Percentiles rank a stretch among this genome's conserved stretches.
Evolutionary conservation across 2,113 vertebrate genomes (phyloP).

Genomic region (Hemiscyllium ocellatum): DNA sequence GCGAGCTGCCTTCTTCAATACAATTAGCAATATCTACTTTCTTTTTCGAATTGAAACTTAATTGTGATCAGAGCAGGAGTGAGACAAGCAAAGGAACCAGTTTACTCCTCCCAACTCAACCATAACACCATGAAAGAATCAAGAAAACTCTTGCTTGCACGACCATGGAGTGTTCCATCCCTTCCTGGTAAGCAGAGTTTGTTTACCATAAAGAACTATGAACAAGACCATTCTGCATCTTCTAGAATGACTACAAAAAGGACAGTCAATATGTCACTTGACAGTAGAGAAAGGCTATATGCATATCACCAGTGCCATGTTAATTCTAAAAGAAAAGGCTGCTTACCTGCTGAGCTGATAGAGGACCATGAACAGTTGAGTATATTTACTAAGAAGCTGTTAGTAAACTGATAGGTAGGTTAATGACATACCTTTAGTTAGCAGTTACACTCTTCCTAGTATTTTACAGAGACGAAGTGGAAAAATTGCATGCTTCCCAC

Average conservation of each 20-base stretch:
- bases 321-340: conserved; percentile 43
- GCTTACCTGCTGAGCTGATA: conserved; percentile 47
- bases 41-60: too few species aligned
- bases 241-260: background rate
- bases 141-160: background rate
- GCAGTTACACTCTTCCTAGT: conserved; percentile 35
- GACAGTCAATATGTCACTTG: conserved; percentile 16
- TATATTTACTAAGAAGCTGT: conserved; percentile 47
- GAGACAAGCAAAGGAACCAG: too few species aligned
- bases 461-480: background rate
- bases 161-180: background rate
- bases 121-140: too few species aligned
- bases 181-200: background rate
- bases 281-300: conserved; percentile 28
- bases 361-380: conserved; percentile 38
- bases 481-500: background rate
- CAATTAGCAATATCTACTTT: too few species aligned
- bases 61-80: too few species aligned
- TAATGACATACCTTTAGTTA: conserved; percentile 46
- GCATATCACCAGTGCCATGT: background rate
- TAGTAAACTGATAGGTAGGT: conserved; percentile 42
- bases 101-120: too few species aligned
- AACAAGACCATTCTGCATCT: background rate
- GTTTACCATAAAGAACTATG: background rate
- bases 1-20: too few species aligned